Evolutionary conservation across 2,113 vertebrate species (phyloP).

Genomic region (Cynopterus brachyotis): DNA sequence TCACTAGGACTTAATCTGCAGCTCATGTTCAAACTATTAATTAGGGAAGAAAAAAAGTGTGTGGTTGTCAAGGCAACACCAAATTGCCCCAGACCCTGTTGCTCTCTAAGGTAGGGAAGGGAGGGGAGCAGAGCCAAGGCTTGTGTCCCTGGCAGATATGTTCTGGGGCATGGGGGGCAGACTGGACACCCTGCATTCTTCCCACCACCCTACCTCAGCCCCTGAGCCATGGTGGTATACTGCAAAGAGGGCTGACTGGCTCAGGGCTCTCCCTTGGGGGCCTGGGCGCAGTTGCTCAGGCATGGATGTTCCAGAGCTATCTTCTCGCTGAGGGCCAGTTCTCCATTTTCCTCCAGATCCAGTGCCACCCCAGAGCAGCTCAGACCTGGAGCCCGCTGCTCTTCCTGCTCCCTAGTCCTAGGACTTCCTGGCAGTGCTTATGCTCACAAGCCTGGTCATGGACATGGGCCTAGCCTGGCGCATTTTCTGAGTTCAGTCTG

Average conservation of each 20-base stretch:
- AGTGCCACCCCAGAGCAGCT: background rate
- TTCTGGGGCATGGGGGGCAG: background rate
- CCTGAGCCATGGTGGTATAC: background rate
- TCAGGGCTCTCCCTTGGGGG: background rate
- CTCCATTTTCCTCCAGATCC: background rate
- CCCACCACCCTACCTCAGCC: background rate
- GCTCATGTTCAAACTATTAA: conserved; percentile 34
- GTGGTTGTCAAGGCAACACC: conserved; percentile 77
- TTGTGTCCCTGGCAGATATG: background rate
- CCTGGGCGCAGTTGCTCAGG: background rate
- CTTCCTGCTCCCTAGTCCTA: background rate
- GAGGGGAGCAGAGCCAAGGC: background rate
- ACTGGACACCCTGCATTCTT: background rate
- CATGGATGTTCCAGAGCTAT: background rate
- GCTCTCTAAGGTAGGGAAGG: conserved; percentile 37
- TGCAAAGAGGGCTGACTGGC: background rate
- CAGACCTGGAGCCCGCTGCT: background rate
- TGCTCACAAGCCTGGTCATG: background rate
- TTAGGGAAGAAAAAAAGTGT: conserved; percentile 53
- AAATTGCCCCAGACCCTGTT: conserved; percentile 27
- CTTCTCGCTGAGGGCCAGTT: background rate
- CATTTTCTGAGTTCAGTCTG: background rate
- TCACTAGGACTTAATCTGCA: conserved; percentile 10
- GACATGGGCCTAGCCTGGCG: background rate
- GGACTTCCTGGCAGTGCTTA: background rate